Conservation (phyloP, 2,888 invertebrate species). For the Leptopilina syphax region DNA sequence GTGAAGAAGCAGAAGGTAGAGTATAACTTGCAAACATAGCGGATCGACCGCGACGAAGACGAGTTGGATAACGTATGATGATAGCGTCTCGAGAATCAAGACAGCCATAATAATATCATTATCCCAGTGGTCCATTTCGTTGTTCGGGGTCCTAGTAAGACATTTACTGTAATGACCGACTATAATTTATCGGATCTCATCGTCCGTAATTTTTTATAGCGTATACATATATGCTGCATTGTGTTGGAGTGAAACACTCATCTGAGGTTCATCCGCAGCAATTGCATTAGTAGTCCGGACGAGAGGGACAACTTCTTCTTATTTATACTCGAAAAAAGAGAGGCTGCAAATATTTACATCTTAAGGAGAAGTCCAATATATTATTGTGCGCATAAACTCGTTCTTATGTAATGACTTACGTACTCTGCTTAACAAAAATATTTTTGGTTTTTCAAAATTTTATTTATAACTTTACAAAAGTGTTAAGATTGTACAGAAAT, state of each 20-base stretch:
- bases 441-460: too few species aligned
- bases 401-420: too few species aligned
- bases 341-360: neutral
- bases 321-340: neutral
- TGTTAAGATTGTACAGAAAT: too few species aligned
- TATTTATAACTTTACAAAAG: too few species aligned
- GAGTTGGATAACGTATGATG: slow-evolving; percentile 74
- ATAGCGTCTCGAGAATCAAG: slow-evolving; percentile 73
- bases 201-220: slow-evolving; percentile 53
- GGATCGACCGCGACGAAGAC: slow-evolving; percentile 66
- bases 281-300: slow-evolving; percentile 7
- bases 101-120: slow-evolving; percentile 76
- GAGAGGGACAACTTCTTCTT: neutral
- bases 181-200: slow-evolving; percentile 68
- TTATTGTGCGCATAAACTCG: too few species aligned
- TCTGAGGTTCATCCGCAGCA: neutral
- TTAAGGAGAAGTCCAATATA: neutral
- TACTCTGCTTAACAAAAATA: too few species aligned
- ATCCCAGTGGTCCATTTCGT: slow-evolving; percentile 72
- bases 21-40: slow-evolving; percentile 51
- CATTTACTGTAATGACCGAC: slow-evolving; percentile 72
- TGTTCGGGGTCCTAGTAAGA: slow-evolving; percentile 69
- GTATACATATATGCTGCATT: slow-evolving; percentile 3
- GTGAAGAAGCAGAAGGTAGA: slow-evolving; percentile 47
- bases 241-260: neutral